Percentiles rank a stretch among this genome's conserved stretches.
phyloP scores from a whole-genome alignment of 2,888 invertebrate genomes.

The Caenorhabditis drosophilae region DNA sequence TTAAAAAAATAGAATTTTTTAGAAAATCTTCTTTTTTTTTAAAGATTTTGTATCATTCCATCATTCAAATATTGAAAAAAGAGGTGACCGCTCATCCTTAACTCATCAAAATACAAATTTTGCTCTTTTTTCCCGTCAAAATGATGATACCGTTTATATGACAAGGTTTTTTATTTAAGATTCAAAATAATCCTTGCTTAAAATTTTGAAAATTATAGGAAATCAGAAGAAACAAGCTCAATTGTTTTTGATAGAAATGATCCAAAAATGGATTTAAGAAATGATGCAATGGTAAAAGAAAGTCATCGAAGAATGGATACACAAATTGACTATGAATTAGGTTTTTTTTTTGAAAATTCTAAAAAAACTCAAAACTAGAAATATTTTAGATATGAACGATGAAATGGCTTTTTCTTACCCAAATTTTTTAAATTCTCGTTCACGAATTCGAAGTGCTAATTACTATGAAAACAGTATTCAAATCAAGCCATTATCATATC shows the following conservation, averaged over 20 bases:
- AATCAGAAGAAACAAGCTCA: conserved; percentile 13
- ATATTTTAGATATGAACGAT: conserved; percentile 10
- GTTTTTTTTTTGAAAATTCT: not conserved
- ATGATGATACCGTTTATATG: conserved; percentile 35
- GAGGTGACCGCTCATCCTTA: conserved; percentile 20
- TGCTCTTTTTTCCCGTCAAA: conserved; percentile 27
- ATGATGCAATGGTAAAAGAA: not conserved
- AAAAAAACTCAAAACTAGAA: not conserved
- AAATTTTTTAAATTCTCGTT: conserved; percentile 7
- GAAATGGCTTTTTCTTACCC: conserved; percentile 23
- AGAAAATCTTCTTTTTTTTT: not conserved
- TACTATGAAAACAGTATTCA: conserved; percentile 12
- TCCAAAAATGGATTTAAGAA: conserved; percentile 1
- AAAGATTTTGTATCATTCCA: not conserved
- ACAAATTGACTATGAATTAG: conserved; percentile 33
- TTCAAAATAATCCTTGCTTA: not conserved
- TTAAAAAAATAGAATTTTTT: too few species aligned
- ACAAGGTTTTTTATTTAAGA: conserved; percentile 12
- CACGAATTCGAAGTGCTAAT: conserved; percentile 20
- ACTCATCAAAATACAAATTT: conserved; percentile 3
- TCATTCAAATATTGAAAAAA: conserved; percentile 11
- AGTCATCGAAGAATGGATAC: conserved; percentile 16
- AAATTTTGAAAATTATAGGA: conserved; percentile 6
- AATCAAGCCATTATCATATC: conserved; percentile 2
- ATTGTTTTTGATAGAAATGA: conserved; percentile 29